Conservation (phyloP, 2,797 vertebrate genomes). For the Macropodus opercularis region DNA sequence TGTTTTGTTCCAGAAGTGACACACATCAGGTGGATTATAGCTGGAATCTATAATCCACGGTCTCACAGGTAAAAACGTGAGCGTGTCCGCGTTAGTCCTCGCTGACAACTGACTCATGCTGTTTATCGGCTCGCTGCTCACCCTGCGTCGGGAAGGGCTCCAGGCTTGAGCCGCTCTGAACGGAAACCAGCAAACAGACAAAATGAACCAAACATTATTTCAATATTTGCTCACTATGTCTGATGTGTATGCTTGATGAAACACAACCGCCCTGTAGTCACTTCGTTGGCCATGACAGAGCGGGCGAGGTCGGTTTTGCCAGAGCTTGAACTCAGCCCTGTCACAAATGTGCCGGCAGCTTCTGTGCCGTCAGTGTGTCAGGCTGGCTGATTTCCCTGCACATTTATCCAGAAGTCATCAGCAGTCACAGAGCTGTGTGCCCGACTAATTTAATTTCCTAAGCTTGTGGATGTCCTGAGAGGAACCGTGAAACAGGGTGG, state of each 20-base stretch:
- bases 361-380: slow-evolving; percentile 33
- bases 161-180: neutral
- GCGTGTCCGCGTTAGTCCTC: slow-evolving; percentile 32
- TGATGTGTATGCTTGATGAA: slow-evolving; percentile 12
- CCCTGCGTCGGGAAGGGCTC: slow-evolving; percentile 13
- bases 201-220: slow-evolving; percentile 14
- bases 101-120: slow-evolving; percentile 34
- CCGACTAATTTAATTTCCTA: slow-evolving; percentile 64
- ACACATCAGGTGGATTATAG: slow-evolving; percentile 31
- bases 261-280: slow-evolving; percentile 5
- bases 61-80: slow-evolving; percentile 13
- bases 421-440: slow-evolving; percentile 34
- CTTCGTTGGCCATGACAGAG: slow-evolving; percentile 10
- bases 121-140: slow-evolving; percentile 13
- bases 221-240: slow-evolving; percentile 9
- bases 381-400: slow-evolving; percentile 43
- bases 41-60: neutral
- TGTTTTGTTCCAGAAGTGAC: slow-evolving; percentile 22
- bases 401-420: slow-evolving; percentile 55
- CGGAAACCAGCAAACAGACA: slow-evolving; percentile 17
- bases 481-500: slow-evolving; percentile 20
- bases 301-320: slow-evolving; percentile 24
- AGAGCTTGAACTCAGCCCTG: slow-evolving; percentile 11
- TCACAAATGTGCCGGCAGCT: slow-evolving; percentile 37
- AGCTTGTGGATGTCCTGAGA: slow-evolving; percentile 52